Conservation (phyloP, 2,888 invertebrate genomes). For the Bellardia bayeri region DNA sequence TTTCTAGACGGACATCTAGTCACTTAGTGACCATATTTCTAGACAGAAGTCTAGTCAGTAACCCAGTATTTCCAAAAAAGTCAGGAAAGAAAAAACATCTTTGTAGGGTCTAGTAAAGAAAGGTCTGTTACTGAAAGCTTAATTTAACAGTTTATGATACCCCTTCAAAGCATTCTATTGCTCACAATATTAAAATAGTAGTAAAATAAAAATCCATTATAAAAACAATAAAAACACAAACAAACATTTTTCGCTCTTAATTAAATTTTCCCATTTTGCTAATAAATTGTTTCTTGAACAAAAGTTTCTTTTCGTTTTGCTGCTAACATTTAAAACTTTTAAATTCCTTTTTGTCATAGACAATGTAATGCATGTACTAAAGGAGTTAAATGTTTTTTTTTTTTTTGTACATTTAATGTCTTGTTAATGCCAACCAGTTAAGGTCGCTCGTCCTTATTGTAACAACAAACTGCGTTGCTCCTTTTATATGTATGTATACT, state of each 20-base stretch:
- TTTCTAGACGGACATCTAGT: no score
- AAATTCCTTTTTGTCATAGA: constrained; percentile 33
- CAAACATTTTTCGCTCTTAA: constrained; percentile 42
- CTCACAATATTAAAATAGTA: not conserved
- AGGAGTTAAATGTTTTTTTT: constrained; percentile 57
- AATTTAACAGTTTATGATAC: no score
- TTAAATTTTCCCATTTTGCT: constrained; percentile 63
- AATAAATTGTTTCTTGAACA: constrained; percentile 49
- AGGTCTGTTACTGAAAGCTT: no score
- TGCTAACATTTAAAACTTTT: constrained; percentile 25
- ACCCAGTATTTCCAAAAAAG: no score
- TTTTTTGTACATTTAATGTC: constrained; percentile 50
- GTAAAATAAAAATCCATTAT: not conserved
- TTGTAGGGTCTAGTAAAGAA: no score
- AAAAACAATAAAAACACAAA: constrained; percentile 15
- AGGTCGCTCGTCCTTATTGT: constrained; percentile 44
- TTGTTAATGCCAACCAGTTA: constrained; percentile 42
- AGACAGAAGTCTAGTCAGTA: no score
- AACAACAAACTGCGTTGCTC: constrained; percentile 25
- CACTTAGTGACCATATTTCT: no score
- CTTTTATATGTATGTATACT: not conserved
- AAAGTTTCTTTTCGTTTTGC: not conserved
- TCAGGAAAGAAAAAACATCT: no score
- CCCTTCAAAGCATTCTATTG: not conserved
- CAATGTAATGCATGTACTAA: constrained; percentile 21